Conservation (phyloP, 1,140 invertebrate genomes). For the Sycophila sp. region DNA sequence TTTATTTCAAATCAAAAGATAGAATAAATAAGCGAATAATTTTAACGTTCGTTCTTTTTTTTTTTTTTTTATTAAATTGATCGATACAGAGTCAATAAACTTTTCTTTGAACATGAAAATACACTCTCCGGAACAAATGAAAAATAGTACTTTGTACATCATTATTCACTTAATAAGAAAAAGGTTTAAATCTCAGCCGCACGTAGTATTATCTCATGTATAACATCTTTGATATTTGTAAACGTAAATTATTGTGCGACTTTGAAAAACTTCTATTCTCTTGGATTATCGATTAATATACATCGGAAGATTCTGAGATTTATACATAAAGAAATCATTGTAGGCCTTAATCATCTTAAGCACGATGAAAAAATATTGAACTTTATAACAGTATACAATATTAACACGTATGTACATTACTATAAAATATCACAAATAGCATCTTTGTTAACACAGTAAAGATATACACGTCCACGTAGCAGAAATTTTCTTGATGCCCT, state of each 20-base stretch:
- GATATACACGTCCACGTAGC: background rate
- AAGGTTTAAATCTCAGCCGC: background rate
- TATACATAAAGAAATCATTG: background rate
- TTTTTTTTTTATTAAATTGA: slow-evolving; percentile 24
- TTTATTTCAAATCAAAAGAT: too few relatives aligned
- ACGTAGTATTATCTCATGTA: background rate
- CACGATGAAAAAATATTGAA: slow-evolving; percentile 37
- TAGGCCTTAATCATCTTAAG: slow-evolving; percentile 16
- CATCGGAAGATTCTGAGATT: background rate
- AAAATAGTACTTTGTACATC: slow-evolving; percentile 32
- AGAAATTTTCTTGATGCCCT: background rate
- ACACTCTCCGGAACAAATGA: slow-evolving; percentile 6
- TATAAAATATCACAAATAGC: slow-evolving; percentile 48
- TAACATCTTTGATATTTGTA: background rate
- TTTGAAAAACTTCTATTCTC: background rate
- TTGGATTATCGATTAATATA: background rate
- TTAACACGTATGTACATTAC: slow-evolving; percentile 44
- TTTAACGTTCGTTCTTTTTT: too few relatives aligned
- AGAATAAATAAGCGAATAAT: too few relatives aligned
- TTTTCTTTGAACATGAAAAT: slow-evolving; percentile 23
- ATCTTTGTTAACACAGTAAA: slow-evolving; percentile 8
- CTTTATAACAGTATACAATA: slow-evolving; percentile 38
- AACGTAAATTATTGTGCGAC: slow-evolving; percentile 2
- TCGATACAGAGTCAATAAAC: slow-evolving; percentile 3
- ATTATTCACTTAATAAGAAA: background rate